These are phyloP conservation scores for Nesogale talazaci DNA, from an alignment of 2,113 vertebrate species.

Conservation along the genomic window DNA sequence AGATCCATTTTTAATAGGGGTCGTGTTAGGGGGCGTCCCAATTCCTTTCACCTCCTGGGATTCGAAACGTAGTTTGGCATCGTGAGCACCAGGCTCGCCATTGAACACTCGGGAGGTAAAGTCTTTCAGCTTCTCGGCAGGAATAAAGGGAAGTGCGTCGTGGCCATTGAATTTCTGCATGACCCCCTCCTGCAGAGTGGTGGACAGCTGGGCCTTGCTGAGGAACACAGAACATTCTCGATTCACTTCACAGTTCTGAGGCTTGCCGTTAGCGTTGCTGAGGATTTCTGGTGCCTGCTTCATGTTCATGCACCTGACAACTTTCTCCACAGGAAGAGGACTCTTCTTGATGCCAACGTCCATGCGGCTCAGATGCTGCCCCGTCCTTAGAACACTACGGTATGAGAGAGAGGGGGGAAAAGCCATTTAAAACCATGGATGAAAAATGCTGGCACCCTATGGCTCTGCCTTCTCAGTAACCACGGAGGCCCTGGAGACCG, in stretches of 20 bases:
- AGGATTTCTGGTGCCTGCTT: slow-evolving; percentile 95
- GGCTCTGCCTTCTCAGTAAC: neutral
- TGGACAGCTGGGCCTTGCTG: slow-evolving; percentile 93
- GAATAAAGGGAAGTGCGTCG: slow-evolving; percentile 88
- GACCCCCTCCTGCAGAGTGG: slow-evolving; percentile 92
- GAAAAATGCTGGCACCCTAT: neutral
- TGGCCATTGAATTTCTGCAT: slow-evolving; percentile 93
- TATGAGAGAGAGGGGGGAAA: slow-evolving; percentile 59
- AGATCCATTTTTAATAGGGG: slow-evolving; percentile 89
- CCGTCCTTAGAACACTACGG: slow-evolving; percentile 85
- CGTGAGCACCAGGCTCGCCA: slow-evolving; percentile 90
- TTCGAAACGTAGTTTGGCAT: slow-evolving; percentile 90
- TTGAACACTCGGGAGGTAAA: slow-evolving; percentile 95
- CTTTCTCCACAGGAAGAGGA: slow-evolving; percentile 91
- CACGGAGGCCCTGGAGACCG: neutral
- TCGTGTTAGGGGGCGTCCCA: slow-evolving; percentile 88
- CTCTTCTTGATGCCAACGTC: slow-evolving; percentile 89
- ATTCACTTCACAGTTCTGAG: slow-evolving; percentile 89
- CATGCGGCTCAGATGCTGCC: slow-evolving; percentile 86
- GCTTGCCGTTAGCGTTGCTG: slow-evolving; percentile 87
- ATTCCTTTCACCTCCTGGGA: slow-evolving; percentile 89
- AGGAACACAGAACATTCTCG: slow-evolving; percentile 92
- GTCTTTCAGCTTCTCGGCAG: slow-evolving; percentile 93
- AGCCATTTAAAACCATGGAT: neutral
- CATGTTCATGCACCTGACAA: slow-evolving; percentile 91